Base-by-base conservation (phyloP, 1,140 invertebrate genomes). In the Hyles vespertilio region DNA sequence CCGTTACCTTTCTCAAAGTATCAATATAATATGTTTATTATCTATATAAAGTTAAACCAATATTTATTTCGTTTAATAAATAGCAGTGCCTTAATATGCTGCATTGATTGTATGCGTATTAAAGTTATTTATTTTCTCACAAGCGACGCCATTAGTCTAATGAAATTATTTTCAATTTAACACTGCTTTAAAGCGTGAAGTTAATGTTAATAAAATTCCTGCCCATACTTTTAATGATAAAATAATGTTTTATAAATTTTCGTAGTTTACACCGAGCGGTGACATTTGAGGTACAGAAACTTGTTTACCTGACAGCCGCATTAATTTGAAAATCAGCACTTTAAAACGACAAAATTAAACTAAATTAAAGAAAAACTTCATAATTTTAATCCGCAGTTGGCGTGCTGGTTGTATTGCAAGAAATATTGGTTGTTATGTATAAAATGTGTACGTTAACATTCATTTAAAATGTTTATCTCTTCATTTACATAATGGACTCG, bases 391-490 rank as follows among this genome's bases (percentile, higher is more conserved):
- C 56, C 46, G 22, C 51, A 58, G 51, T 56, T 53, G 45, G 9
- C 52, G 45, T 55, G 43, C 50, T 59, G 56, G 47, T 60, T 59
- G 51, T 50, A 56, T 59, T 51, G 54, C 47, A 56, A 52, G 56
- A 64, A 55, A 52, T 59, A 64, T 36, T 56, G 47, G 61, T 12
- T 53, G 43, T 52, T 51, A 51, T 55, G 50, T 64, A 48, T 52
- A 59, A 63, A 59, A 63, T 32, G 51, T 56, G 56, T 52, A 65
- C 55, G 59, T 52, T 57, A 63, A 63, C 60, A 65, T 69, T 69
- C 50, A 69, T 71, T 68, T 66, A 58, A 68, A 72, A 72, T 72
- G 63, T 69, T 72, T 72, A 69, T 72, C 63, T 66, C 59, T 69
- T 61, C 45, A 72, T 72, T 72, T 72, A 61, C 66, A 72, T 72